Evolutionary conservation across 2,797 vertebrate species (phyloP).

Genomic region (Aratinga solstitialis): DNA sequence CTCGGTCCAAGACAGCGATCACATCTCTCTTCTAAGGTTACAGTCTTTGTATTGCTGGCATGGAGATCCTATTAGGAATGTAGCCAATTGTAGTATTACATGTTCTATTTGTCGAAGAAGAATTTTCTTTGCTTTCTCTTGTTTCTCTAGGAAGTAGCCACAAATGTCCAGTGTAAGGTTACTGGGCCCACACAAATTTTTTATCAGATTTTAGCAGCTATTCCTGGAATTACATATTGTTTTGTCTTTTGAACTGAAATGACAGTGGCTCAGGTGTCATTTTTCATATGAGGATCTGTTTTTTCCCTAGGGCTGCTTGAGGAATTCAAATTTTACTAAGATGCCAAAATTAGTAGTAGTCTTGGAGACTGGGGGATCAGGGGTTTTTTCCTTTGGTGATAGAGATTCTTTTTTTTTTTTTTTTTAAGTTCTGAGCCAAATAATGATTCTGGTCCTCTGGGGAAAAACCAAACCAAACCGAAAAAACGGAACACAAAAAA

Average conservation of each 20-base stretch:
- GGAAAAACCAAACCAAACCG: not conserved
- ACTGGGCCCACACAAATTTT: conserved; percentile 23
- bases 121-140: conserved; percentile 65
- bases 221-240: conserved; percentile 51
- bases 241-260: not conserved
- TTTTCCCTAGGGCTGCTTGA: not conserved
- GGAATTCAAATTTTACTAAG: not conserved
- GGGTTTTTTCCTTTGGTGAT: not conserved
- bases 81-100: conserved; percentile 47
- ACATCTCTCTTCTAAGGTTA: conserved; percentile 51
- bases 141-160: conserved; percentile 61
- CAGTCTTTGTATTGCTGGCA: conserved; percentile 11
- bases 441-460: not conserved
- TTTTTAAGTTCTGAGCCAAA: not conserved
- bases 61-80: conserved; percentile 15
- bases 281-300: not conserved
- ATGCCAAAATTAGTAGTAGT: not conserved
- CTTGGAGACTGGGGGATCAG: not conserved
- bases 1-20: conserved; percentile 18
- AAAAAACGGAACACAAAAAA: not conserved
- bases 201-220: conserved; percentile 58
- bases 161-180: conserved; percentile 49
- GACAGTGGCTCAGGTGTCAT: not conserved
- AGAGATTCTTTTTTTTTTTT: not conserved
- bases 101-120: conserved; percentile 5